phyloP scores from a whole-genome alignment of 2,888 invertebrate species.

The Tromatobia lineatoria region DNA sequence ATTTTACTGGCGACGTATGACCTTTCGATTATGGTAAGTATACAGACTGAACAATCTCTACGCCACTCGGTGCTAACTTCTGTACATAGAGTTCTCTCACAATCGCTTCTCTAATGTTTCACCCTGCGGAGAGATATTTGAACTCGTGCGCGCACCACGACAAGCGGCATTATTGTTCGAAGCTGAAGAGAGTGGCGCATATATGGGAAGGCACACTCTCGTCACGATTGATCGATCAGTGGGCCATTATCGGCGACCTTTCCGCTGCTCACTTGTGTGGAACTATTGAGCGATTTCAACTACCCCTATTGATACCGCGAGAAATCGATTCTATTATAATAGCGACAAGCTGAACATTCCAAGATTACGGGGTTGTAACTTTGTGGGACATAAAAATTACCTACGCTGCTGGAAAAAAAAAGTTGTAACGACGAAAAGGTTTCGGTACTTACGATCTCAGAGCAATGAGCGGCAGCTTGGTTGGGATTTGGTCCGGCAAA shows the following conservation, averaged over 20 bases:
- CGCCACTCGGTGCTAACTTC: constrained; percentile 50
- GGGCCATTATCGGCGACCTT: constrained; percentile 64
- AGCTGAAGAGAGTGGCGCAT: constrained; percentile 11
- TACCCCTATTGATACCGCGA: constrained; percentile 56
- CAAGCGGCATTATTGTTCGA: constrained; percentile 20
- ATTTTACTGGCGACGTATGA: constrained; percentile 59
- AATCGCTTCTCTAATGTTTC: constrained; percentile 49
- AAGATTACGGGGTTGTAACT: not conserved
- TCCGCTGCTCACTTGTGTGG: constrained; percentile 29
- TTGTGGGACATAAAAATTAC: not conserved
- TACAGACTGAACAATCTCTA: constrained; percentile 36
- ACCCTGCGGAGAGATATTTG: constrained; percentile 28
- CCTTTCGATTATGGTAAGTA: constrained; percentile 67
- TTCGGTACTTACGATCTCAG: no score
- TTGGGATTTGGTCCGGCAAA: no score
- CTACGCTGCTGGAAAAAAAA: not conserved
- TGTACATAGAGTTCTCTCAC: constrained; percentile 42
- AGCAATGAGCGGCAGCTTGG: no score
- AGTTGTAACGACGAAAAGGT: no score
- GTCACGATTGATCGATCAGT: constrained; percentile 68
- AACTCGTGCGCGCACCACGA: constrained; percentile 18
- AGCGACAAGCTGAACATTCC: constrained; percentile 14
- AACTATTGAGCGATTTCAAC: constrained; percentile 20
- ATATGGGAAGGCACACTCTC: constrained; percentile 49
- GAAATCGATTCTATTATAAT: constrained; percentile 51